Conservation (phyloP, 1,140 invertebrate species). For the Samia ricini region DNA sequence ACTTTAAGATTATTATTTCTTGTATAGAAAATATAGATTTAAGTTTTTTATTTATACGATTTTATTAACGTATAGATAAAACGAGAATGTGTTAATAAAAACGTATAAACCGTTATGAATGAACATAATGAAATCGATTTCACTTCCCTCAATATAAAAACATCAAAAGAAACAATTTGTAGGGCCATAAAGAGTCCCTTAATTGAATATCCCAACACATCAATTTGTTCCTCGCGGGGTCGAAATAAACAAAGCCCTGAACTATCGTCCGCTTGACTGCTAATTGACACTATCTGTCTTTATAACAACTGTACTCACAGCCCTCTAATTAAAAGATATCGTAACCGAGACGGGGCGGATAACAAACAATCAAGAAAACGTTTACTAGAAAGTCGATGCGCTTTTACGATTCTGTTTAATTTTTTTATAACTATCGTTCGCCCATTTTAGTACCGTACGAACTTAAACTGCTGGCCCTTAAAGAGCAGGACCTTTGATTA, state of each 20-base stretch:
- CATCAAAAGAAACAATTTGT: slow-evolving; percentile 38
- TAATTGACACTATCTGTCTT: slow-evolving; percentile 59
- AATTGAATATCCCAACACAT: slow-evolving; percentile 32
- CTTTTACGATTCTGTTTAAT: slow-evolving; percentile 10
- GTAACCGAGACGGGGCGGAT: slow-evolving; percentile 29
- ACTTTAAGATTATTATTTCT: too few species aligned
- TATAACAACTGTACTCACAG: slow-evolving; percentile 47
- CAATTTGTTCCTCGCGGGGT: slow-evolving; percentile 35
- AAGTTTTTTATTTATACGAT: too few species aligned
- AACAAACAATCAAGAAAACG: slow-evolving; percentile 43
- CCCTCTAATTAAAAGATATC: slow-evolving; percentile 55
- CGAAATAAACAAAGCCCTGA: slow-evolving; percentile 38
- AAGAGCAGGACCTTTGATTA: too few species aligned
- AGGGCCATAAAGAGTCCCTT: slow-evolving; percentile 37
- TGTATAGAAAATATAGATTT: too few species aligned
- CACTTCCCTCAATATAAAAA: slow-evolving; percentile 1
- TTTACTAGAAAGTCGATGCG: slow-evolving; percentile 14
- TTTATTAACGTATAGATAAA: too few species aligned
- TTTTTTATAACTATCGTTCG: not conserved
- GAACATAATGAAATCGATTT: not conserved
- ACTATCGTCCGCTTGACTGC: slow-evolving; percentile 23
- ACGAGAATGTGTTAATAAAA: too few species aligned
- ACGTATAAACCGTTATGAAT: not conserved
- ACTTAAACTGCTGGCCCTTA: too few species aligned
- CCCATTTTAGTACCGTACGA: not conserved